Percentiles rank a stretch among this genome's conserved stretches.
Conservation (phyloP, 2,888 invertebrate genomes). For the Lydus trimaculatus region DNA sequence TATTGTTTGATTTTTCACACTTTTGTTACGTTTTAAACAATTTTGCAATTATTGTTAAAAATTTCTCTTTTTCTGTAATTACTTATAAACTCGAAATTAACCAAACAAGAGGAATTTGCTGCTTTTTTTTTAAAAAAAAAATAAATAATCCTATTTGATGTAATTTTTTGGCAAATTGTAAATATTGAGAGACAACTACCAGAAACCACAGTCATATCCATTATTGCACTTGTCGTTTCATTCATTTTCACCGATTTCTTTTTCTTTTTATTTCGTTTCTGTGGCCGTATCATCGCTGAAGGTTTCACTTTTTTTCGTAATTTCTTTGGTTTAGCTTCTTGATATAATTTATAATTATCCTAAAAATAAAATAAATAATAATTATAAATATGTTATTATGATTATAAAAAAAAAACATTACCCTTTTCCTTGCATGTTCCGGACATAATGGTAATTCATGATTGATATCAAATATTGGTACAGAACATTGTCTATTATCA, state of each 20-base stretch:
- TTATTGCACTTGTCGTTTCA: constrained; percentile 39
- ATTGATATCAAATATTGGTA: constrained; percentile 78
- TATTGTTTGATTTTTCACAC: no score
- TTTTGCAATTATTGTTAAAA: no score
- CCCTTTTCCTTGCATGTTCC: constrained; percentile 84
- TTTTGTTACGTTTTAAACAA: no score
- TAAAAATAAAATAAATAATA: constrained; percentile 51
- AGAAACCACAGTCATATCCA: constrained; percentile 27
- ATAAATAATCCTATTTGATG: no score
- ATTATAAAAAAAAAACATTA: constrained; percentile 50
- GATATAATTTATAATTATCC: constrained; percentile 83
- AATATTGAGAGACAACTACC: constrained; percentile 8
- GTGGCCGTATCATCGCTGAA: constrained; percentile 64
- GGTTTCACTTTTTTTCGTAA: constrained; percentile 68
- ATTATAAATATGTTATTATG: constrained; percentile 2
- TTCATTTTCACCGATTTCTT: constrained; percentile 48
- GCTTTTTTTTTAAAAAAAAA: no score
- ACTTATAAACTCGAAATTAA: no score
- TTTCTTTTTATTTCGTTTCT: constrained; percentile 66
- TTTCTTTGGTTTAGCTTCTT: constrained; percentile 78
- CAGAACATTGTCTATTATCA: constrained; percentile 80
- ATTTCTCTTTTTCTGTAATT: no score
- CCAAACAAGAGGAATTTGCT: no score
- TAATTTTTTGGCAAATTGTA: background rate
- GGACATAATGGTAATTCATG: constrained; percentile 86